phyloP scores from a whole-genome alignment of 2,888 invertebrate genomes.

The Mythimna albipuncta region DNA sequence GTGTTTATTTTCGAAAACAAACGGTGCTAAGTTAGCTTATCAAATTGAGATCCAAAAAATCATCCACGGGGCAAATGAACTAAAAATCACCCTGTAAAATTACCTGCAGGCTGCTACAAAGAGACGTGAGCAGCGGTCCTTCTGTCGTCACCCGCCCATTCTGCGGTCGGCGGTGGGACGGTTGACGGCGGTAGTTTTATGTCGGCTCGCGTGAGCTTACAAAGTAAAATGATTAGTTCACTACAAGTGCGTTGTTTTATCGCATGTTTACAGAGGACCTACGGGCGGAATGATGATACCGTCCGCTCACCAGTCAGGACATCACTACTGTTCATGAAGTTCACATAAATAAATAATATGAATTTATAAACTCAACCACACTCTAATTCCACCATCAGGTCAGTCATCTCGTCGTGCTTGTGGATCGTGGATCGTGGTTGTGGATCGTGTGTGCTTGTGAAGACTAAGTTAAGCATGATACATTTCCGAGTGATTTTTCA shows the following conservation, averaged over 20 bases:
- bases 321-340: too few relatives aligned
- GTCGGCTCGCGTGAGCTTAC: constrained; percentile 14
- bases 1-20: too few relatives aligned
- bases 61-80: neutral
- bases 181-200: constrained; percentile 4
- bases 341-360: too few relatives aligned
- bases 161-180: neutral
- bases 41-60: neutral
- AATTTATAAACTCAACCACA: too few relatives aligned
- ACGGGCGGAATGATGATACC: neutral
- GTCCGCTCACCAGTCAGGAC: neutral
- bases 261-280: constrained; percentile 25
- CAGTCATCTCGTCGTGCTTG: too few relatives aligned
- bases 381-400: too few relatives aligned
- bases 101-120: neutral
- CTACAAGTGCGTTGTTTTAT: constrained; percentile 37
- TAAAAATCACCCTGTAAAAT: neutral
- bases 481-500: neutral
- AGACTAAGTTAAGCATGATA: neutral
- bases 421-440: too few relatives aligned
- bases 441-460: too few relatives aligned
- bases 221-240: constrained; percentile 50
- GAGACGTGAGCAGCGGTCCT: constrained; percentile 3
- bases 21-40: neutral
- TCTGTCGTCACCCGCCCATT: neutral